These are phyloP conservation scores for Agrotis puta DNA, from an alignment of 2,888 invertebrate species.

Conservation along the genomic window DNA sequence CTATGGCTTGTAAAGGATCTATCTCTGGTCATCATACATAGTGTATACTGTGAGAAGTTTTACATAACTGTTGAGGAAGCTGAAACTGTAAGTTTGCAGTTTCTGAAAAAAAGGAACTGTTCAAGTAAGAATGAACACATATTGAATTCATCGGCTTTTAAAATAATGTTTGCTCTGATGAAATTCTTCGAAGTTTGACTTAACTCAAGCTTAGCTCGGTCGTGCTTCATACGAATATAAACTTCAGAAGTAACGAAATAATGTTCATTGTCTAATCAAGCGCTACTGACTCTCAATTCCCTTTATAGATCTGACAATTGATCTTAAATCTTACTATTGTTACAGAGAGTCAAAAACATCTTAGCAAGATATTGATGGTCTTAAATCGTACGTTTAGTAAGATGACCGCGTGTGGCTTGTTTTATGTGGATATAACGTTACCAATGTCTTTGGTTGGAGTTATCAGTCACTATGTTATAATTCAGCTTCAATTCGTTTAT, in stretches of 20 bases:
- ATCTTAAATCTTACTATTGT: background rate
- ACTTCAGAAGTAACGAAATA: no score
- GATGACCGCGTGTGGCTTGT: conserved; percentile 1
- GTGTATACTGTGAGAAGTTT: conserved; percentile 14
- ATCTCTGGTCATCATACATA: background rate
- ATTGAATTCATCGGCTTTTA: no score
- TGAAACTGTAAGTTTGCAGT: background rate
- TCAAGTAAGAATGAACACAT: background rate
- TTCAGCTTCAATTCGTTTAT: background rate
- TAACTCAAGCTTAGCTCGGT: no score
- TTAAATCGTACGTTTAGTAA: background rate
- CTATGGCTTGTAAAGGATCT: background rate
- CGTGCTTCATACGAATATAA: no score
- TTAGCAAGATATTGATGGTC: background rate
- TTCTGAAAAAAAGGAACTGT: background rate
- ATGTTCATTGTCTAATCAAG: no score
- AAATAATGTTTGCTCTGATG: no score
- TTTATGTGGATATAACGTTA: background rate
- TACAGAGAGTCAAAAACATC: background rate
- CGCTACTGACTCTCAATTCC: no score
- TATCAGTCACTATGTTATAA: background rate
- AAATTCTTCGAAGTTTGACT: no score
- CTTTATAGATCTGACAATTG: no score
- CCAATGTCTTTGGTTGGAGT: background rate
- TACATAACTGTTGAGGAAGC: conserved; percentile 9